phyloP scores from a whole-genome alignment of 2,797 vertebrate genomes.

The Amazona finschi region DNA sequence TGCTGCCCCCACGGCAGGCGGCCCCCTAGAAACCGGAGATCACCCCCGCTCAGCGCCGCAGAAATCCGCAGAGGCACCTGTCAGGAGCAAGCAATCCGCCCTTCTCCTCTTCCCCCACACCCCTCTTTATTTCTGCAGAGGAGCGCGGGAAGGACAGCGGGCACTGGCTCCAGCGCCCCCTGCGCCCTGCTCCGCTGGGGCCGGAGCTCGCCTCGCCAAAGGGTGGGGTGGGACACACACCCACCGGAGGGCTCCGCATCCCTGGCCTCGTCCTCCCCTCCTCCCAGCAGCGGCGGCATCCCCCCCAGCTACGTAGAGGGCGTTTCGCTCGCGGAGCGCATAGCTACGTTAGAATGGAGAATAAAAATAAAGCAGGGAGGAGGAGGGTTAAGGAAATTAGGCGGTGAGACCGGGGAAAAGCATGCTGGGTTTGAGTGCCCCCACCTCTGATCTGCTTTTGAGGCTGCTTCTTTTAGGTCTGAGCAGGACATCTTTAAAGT shows the following conservation, averaged over 20 bases:
- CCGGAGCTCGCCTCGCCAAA: neutral
- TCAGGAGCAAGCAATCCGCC: no score
- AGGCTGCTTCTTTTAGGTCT: constrained; percentile 97
- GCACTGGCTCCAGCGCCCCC: neutral
- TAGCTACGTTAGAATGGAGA: neutral
- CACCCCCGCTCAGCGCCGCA: neutral
- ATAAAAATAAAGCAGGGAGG: neutral
- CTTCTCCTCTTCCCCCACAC: neutral
- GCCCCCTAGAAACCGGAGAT: neutral
- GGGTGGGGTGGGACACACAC: neutral
- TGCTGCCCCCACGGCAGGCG: neutral
- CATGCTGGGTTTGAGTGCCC: constrained; percentile 34
- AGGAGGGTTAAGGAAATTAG: neutral
- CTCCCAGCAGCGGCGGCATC: neutral
- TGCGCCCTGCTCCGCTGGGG: neutral
- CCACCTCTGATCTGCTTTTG: constrained; percentile 95
- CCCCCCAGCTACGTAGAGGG: neutral
- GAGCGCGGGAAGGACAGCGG: neutral
- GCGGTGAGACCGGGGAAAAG: neutral
- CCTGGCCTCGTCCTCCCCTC: neutral
- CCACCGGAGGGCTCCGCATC: neutral
- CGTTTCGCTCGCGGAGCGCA: neutral
- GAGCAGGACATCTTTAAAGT: constrained; percentile 98
- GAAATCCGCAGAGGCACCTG: neutral
- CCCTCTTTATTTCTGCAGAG: neutral